Evolutionary conservation across 2,888 invertebrate genomes (phyloP).

Genomic region (Vanessa cardui): DNA sequence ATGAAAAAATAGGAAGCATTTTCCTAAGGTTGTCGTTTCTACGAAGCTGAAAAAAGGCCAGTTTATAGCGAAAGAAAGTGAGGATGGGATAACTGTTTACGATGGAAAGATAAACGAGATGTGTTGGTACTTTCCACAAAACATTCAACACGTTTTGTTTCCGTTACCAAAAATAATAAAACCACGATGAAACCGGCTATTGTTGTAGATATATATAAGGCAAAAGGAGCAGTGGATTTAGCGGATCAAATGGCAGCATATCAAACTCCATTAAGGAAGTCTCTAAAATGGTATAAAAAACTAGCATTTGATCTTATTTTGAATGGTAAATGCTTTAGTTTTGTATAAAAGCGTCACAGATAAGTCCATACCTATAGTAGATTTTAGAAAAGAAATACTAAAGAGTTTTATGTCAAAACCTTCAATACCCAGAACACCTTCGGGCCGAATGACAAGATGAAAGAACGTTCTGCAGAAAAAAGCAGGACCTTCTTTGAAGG

Average conservation of each 20-base stretch:
- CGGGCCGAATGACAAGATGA: constrained; percentile 28
- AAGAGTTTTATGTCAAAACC: constrained; percentile 30
- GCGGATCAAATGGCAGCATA: constrained; percentile 45
- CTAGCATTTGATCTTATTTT: constrained; percentile 43
- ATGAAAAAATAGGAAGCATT: constrained; percentile 39
- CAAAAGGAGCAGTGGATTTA: constrained; percentile 41
- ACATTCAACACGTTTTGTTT: constrained; percentile 26
- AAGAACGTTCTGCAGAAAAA: constrained; percentile 37
- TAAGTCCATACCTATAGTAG: constrained; percentile 33
- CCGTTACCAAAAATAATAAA: constrained; percentile 39
- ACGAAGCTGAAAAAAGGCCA: constrained; percentile 41
- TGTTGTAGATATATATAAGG: constrained; percentile 46
- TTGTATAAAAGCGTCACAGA: constrained; percentile 42
- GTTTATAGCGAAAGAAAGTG: constrained; percentile 39
- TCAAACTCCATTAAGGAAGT: constrained; percentile 42
- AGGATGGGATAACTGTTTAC: constrained; percentile 39
- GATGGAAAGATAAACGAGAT: constrained; percentile 42
- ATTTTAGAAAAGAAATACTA: constrained; percentile 37
- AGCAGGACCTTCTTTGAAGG: constrained; percentile 38
- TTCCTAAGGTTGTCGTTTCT: constrained; percentile 37
- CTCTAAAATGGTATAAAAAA: constrained; percentile 44
- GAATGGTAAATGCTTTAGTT: constrained; percentile 35
- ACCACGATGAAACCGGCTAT: constrained; percentile 33
- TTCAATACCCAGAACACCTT: constrained; percentile 28
- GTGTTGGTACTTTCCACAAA: constrained; percentile 41